Conservation (phyloP, 2,888 invertebrate genomes). For the Idaea aversata region DNA sequence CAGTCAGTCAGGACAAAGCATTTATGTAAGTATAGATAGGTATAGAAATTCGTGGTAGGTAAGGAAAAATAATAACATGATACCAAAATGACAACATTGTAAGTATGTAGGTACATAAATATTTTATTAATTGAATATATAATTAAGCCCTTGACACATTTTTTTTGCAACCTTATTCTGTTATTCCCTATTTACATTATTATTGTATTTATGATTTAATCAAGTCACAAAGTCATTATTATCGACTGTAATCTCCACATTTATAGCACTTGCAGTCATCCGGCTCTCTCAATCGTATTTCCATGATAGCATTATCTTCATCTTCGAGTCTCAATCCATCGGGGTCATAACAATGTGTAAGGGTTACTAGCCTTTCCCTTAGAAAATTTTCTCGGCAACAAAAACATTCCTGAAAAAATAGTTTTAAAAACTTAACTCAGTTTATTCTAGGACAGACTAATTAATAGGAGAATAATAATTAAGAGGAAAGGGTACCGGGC, state of each 20-base stretch:
- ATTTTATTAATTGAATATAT: neutral
- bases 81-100: neutral
- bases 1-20: no score
- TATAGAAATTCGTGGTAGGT: no score
- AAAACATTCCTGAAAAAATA: conserved; percentile 87
- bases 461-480: no score
- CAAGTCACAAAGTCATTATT: conserved; percentile 36
- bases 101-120: neutral
- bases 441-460: no score
- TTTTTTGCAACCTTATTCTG: neutral
- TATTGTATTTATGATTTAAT: neutral
- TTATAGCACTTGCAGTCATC: conserved; percentile 94
- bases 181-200: neutral
- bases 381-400: conserved; percentile 94
- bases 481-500: no score
- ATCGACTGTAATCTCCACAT: conserved; percentile 91
- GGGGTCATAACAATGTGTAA: conserved; percentile 93
- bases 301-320: conserved; percentile 86
- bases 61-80: no score
- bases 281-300: conserved; percentile 91
- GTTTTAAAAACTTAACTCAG: neutral
- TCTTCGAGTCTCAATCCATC: conserved; percentile 89
- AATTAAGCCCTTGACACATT: neutral
- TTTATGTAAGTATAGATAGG: no score
- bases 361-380: conserved; percentile 87